Evolutionary conservation across 30 jellyfish, hydroid and myxozoan species (phyloP), one percentile per base, ranked within the genome.

Genomic region (Hydractinia echinata): DNA sequence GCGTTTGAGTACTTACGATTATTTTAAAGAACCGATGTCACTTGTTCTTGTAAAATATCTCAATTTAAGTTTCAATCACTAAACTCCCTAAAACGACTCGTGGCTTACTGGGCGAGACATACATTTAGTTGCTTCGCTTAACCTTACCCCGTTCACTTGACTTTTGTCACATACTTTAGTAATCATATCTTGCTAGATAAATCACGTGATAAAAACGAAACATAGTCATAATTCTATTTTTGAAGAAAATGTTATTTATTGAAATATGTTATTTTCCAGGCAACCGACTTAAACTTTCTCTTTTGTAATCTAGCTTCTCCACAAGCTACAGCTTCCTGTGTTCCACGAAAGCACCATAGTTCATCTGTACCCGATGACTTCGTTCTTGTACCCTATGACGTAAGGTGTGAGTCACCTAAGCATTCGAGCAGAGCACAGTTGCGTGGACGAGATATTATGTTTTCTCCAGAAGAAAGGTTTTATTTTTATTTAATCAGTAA

Each of bases 331-430:
- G n/a, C 39, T 20, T 54, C 51, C 1, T 21, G 78, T 48, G 4
- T 13, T 19, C 81, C 55, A 9, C 81, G 61, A 9, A 20, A 8
- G 10, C 30, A 71, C 39, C 16, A 61, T 66, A 39, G 66, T 15
- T 30, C 87, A 0, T 80, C 87, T 4, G 87, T 66, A 5, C 87
- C 87, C 16, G 87, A 80, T 66, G 87, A 80, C 44, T 80, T 80
- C 52, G 87, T 80, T 61, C 71, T 80, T 48, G 87, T 80, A 4
- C 69, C 87, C 10, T 66, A 77, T n/a, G 79, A 77, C 60, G 69
- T 71, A 8, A 53, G 77, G 19, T 53, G 76, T 61, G 77, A 77
- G 15, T 76, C 84, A 15, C 84, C 76, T 7, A 54, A 53, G 60
- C 39, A 30, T 77, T 53, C 39, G 30, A 18, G 74, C 53, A 7